Evolutionary conservation across 2,113 vertebrate species (phyloP), one percentile per base, ranked within the genome.

Genomic region (human): DNA sequence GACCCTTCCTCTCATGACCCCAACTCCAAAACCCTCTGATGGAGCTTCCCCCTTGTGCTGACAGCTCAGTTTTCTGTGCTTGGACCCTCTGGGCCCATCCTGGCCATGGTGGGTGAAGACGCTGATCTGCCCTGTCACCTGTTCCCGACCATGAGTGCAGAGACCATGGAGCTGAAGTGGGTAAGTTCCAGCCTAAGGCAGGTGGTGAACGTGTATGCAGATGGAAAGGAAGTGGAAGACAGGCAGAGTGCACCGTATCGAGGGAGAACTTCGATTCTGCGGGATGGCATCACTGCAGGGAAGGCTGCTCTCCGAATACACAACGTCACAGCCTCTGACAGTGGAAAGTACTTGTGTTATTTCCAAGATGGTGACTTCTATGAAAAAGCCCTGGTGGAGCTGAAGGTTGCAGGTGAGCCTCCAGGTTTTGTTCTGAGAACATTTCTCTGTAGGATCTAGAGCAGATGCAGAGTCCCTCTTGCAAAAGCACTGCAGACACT

Each of bases 341-440:
- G 8, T 17, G 93, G 93, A 88, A 59, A 18, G 12, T 94, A 94
- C 76, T 27, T 30, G 20, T 96, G 96, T 30, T 81, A 82, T 70
- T 94, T 94, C 88, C 82, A 96, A 82, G 52, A 82, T 43, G 57
- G 10, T 16, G 13, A 76, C 30, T 35, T 94, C 89, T 17, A 30
- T 16, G 40, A 68, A 43, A 66, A 88, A 12, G 89, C 93, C 16
- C 14, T 27, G 5, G 10, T 92, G 75, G 76, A 91, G 48, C 57
- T 96, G 57, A 87, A 88, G 57, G 76, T 96, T 25, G 68, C 83
- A 88, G 96, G 89, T 92, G 68, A 94, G 83, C 7, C 40, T 66
- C 14, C 1, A 4, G n/a, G 4, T 13, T 40, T 45, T 11, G 73
- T 16, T 30, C 38, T 72, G 43, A 50, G 35, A 9, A 30, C 4